Evolutionary conservation across 2,113 vertebrate genomes (phyloP).

Genomic region (Poecilia latipinna): DNA sequence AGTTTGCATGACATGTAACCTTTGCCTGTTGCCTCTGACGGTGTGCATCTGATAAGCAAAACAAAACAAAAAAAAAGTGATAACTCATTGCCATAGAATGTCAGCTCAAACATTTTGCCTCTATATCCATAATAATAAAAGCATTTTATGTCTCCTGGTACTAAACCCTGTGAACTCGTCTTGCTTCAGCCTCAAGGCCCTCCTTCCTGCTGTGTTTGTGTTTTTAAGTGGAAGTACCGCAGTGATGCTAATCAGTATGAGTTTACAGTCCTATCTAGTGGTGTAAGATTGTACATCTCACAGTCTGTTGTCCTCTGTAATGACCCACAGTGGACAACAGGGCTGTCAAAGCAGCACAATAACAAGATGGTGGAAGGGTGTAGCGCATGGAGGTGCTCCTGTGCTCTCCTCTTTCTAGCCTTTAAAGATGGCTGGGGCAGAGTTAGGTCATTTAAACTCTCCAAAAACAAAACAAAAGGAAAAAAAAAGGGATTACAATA

Average conservation of each 20-base stretch:
- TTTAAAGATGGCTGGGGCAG: not conserved
- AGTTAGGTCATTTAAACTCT: not conserved
- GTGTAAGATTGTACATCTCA: slow-evolving; percentile 51
- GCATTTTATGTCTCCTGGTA: slow-evolving; percentile 72
- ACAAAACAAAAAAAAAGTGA: slow-evolving; percentile 43
- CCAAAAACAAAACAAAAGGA: too few relatives aligned
- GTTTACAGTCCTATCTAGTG: slow-evolving; percentile 75
- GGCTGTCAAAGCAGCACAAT: slow-evolving; percentile 38
- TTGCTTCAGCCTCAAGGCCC: slow-evolving; percentile 9
- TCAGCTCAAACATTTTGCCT: slow-evolving; percentile 73
- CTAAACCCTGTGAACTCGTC: slow-evolving; percentile 32
- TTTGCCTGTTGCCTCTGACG: slow-evolving; percentile 78
- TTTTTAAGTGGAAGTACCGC: slow-evolving; percentile 21
- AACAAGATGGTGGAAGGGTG: slow-evolving; percentile 66
- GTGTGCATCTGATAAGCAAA: slow-evolving; percentile 72
- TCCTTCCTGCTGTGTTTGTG: slow-evolving; percentile 10
- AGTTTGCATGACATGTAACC: slow-evolving; percentile 82
- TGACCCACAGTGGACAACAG: slow-evolving; percentile 68
- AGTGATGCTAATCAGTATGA: slow-evolving; percentile 54
- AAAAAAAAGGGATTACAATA: too few relatives aligned
- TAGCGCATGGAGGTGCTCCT: slow-evolving; percentile 24
- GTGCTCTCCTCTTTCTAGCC: slow-evolving; percentile 12
- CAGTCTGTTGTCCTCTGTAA: slow-evolving; percentile 65
- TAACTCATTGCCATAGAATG: slow-evolving; percentile 76
- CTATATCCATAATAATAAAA: slow-evolving; percentile 80